A percentile compares a stretch with the other conserved stretches of the same genome.
phyloP scores from a whole-genome alignment of 2,113 vertebrate genomes.

The Tetrao urogallus region DNA sequence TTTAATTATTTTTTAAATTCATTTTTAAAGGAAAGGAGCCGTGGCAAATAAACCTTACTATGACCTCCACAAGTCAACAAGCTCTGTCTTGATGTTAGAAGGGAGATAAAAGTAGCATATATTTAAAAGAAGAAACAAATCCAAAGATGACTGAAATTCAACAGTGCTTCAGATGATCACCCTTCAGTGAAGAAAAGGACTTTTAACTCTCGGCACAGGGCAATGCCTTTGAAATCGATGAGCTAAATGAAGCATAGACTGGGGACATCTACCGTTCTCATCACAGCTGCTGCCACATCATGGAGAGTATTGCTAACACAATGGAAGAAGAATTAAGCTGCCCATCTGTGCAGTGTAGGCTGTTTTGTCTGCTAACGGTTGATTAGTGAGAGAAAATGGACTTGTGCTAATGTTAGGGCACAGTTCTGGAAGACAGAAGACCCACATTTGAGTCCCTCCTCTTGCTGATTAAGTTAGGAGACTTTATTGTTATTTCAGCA shows the following conservation, averaged over 20 bases:
- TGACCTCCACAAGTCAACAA: neutral
- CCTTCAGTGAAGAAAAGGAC: constrained; percentile 14
- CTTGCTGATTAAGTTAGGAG: neutral
- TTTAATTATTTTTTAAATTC: neutral
- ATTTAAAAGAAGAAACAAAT: neutral
- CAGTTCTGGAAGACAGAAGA: neutral
- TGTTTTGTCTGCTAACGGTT: constrained; percentile 45
- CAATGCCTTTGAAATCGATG: constrained; percentile 40
- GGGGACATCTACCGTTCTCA: constrained; percentile 57
- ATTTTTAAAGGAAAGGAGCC: neutral
- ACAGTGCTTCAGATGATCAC: constrained; percentile 26
- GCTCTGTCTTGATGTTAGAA: neutral
- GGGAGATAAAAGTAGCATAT: neutral
- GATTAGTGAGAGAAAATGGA: constrained; percentile 25
- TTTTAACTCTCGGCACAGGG: constrained; percentile 25
- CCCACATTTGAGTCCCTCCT: neutral
- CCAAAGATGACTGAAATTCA: constrained; percentile 13
- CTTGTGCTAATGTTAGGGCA: neutral
- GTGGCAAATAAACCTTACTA: neutral
- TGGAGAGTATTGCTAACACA: constrained; percentile 45
- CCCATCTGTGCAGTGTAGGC: constrained; percentile 54
- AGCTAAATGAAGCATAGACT: constrained; percentile 68
- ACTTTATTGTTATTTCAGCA: neutral
- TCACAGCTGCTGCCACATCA: constrained; percentile 66
- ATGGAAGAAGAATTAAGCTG: constrained; percentile 58